Evolutionary conservation across 2,888 invertebrate species (phyloP).

Genomic region (Hirtodrosophila alboralis): DNA sequence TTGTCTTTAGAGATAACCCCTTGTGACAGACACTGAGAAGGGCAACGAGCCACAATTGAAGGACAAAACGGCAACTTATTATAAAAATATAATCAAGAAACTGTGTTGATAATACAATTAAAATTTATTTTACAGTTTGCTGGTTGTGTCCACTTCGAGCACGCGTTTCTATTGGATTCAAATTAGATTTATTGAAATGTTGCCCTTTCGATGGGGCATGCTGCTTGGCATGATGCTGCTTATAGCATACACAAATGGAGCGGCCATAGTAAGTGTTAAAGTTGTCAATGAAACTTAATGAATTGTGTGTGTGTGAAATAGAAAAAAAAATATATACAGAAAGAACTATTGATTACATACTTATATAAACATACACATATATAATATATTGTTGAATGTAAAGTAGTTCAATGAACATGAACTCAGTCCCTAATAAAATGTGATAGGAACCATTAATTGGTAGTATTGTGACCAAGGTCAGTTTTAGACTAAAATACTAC

Average conservation of each 20-base stretch:
- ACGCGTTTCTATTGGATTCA: slow-evolving; percentile 60
- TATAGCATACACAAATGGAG: slow-evolving; percentile 77
- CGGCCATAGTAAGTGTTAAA: slow-evolving; percentile 78
- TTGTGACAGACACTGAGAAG: slow-evolving; percentile 44
- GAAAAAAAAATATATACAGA: background rate
- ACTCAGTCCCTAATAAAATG: slow-evolving; percentile 45
- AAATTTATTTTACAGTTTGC: slow-evolving; percentile 76
- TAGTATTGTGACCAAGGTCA: slow-evolving; percentile 69
- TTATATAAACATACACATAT: too few species aligned
- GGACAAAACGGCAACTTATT: slow-evolving; percentile 28
- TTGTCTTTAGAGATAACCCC: slow-evolving; percentile 62
- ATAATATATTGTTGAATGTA: slow-evolving; percentile 25
- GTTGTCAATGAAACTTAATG: slow-evolving; percentile 48
- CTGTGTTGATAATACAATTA: slow-evolving; percentile 63
- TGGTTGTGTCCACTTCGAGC: slow-evolving; percentile 60
- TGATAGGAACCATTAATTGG: slow-evolving; percentile 53
- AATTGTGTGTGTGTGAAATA: slow-evolving; percentile 10
- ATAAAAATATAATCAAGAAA: slow-evolving; percentile 28
- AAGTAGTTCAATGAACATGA: slow-evolving; percentile 61
- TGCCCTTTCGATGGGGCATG: slow-evolving; percentile 82
- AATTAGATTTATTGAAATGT: slow-evolving; percentile 76
- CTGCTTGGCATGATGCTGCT: slow-evolving; percentile 75
- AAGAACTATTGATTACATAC: slow-evolving; percentile 3
- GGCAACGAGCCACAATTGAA: slow-evolving; percentile 22
- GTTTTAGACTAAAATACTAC: slow-evolving; percentile 39